A percentile compares a stretch with the other conserved stretches of the same genome.
These are phyloP conservation scores for Gymnorhina tibicen DNA, from an alignment of 2,113 vertebrate genomes.

Conservation along the genomic window DNA sequence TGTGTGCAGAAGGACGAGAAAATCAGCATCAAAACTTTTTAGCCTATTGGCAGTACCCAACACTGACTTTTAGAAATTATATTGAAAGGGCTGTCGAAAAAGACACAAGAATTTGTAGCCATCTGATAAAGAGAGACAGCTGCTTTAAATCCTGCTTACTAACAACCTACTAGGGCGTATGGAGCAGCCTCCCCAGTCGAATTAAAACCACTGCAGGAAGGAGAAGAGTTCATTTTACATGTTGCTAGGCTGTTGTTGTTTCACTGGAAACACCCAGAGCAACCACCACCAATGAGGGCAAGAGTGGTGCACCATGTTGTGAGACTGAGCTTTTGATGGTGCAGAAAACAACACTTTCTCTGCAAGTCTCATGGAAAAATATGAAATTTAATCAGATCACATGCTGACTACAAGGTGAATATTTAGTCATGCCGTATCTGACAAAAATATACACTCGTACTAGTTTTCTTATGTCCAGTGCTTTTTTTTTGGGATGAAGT, in stretches of 20 bases:
- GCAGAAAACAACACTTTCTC: background rate
- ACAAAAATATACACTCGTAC: background rate
- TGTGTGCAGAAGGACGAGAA: background rate
- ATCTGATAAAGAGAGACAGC: background rate
- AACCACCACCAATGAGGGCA: background rate
- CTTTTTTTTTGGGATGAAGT: background rate
- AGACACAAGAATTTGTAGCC: background rate
- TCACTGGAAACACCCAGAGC: background rate
- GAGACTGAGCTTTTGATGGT: background rate
- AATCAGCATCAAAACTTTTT: background rate
- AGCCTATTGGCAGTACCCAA: background rate
- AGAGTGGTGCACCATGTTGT: accelerated
- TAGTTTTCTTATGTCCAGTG: background rate
- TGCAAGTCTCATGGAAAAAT: background rate
- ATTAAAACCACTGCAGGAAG: background rate
- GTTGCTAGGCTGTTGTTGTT: background rate
- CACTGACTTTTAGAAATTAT: background rate
- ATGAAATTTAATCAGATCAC: background rate
- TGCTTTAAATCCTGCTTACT: background rate
- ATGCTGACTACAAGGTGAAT: accelerated
- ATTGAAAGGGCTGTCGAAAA: background rate
- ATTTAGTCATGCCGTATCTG: background rate
- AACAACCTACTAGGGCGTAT: background rate
- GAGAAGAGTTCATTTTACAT: background rate
- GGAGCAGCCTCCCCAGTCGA: background rate